Base-by-base conservation (phyloP, 2,888 invertebrate species). In the Tipula helvola region DNA sequence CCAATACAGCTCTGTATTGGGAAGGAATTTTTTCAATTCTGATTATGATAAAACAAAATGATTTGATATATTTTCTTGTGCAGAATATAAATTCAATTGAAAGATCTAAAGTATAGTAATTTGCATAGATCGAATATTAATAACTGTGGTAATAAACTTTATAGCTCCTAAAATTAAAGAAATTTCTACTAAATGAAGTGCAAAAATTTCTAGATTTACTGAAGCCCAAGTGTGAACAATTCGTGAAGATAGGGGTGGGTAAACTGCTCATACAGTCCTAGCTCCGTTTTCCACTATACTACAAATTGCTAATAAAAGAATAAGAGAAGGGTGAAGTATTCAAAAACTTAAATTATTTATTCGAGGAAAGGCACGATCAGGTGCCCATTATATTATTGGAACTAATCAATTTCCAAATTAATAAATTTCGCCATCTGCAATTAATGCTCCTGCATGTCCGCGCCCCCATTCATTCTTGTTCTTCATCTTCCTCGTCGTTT, bases 321-420 rank as follows among this genome's bases (percentile, higher is more conserved):
- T 89, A 10, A 95, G 94, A 0, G 95, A 95, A 0, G 95, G 95
- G 0, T 95, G 95, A n/a, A 96, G 88, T 87, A 96, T 88, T 93
- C 96, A 96, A 92, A 96, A 96, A 90, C 96, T 96, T 93, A 96
- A 94, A 92, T 96, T 96, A 93, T 96, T 96, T 93, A 96, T 93
- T 90, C 96, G 96, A 0, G 96, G 96, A 86, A 96, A 96, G 10
- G 95, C 95, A 93, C 96, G 96, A 93, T 97, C 96, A 3, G 95
- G 95, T 0, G 95, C 94, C 88, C 95, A 95, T 89, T 96, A 89
- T 93, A 96, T 95, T 91, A 96, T 89, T 5, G 96, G 96, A 0
- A 96, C 92, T 90, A 96, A 89, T 94, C 95, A 96, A 91, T 97
- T 97, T 88, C 96, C 96, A 93, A 96, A 96, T 89, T 5, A 41